Base-by-base conservation (phyloP, 2,888 invertebrate species). In the Zaprionus lineosus region DNA sequence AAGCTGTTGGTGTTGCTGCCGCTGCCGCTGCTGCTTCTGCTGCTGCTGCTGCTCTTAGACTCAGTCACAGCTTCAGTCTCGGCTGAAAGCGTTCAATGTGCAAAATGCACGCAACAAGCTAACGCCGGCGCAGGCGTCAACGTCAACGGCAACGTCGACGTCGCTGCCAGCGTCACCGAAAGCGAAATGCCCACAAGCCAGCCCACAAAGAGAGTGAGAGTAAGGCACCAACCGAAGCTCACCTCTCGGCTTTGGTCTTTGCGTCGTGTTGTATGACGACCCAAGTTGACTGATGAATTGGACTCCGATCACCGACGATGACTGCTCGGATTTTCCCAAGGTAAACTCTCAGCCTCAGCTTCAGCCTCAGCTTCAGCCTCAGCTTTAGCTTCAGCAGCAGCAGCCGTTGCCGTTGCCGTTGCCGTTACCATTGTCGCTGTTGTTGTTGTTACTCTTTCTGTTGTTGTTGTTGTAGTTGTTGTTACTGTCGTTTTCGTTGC, bases 291-390 rank as follows among this genome's bases (percentile, higher is more conserved):
- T 46, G 76, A 66, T 62, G 76, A 46, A 44, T 63, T 53, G 50
- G 48, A 62, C 40, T 55, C 19, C 51, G 70, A n/a, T n/a, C n/a
- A 56, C 63, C 41, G 65, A 43, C 65, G 75, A 74, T 77, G 81
- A 82, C 77, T 74, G 70, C 73, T 77, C 81, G 81, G 84, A 82
- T 82, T 82, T 82, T 83, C 81, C 81, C 81, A 82, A 82, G 81
- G 81, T 84, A 83, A 81, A 44, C 14, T n/a, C n/a, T n/a, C 36
- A 40, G 31, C 14, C 21, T 33, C 53, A 19, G 53, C 18, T 31
- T 41, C 18, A 1, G 24, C 7, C 24, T 12, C 36, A 37, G 19
- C 18, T 3, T 3, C 18, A 37, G 53, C 4, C 18, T 37, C 44
- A 60, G 41, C 47, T 15, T 6, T 16, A 14, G 15, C 36, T 4